phyloP scores from a whole-genome alignment of 1,140 invertebrate genomes.

The Pogonomyrmex californicus region DNA sequence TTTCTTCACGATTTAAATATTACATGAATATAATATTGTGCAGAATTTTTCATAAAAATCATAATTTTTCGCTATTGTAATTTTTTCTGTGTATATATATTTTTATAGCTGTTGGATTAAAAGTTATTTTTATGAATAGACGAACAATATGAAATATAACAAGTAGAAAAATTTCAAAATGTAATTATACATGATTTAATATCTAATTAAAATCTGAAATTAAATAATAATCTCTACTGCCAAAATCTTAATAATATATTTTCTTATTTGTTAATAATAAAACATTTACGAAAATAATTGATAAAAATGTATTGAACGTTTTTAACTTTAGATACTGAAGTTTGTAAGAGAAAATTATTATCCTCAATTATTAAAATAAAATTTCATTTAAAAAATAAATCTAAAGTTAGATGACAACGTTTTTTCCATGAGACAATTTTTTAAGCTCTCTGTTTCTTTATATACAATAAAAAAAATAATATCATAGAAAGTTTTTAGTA shows the following conservation, averaged over 20 bases:
- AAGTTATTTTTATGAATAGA: background rate
- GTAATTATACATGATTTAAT: background rate
- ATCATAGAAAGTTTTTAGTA: slow-evolving; percentile 46
- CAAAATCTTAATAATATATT: background rate
- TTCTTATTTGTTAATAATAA: background rate
- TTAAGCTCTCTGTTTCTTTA: slow-evolving; percentile 36
- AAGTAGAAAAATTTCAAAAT: background rate
- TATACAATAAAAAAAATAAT: slow-evolving; percentile 24
- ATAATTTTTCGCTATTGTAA: background rate
- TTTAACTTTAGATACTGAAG: background rate
- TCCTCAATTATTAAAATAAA: background rate
- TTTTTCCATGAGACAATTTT: background rate
- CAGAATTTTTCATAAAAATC: background rate
- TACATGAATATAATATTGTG: slow-evolving; percentile 1
- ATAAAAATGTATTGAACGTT: background rate
- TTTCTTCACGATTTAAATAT: background rate
- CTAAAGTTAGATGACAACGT: background rate
- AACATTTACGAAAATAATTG: background rate
- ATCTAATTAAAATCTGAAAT: no score
- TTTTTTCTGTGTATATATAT: background rate
- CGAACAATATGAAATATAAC: background rate
- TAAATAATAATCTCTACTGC: background rate
- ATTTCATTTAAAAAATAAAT: background rate
- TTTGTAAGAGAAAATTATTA: background rate
- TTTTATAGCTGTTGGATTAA: background rate